Conservation (phyloP, 2,797 vertebrate genomes). For the Mus caroli region DNA sequence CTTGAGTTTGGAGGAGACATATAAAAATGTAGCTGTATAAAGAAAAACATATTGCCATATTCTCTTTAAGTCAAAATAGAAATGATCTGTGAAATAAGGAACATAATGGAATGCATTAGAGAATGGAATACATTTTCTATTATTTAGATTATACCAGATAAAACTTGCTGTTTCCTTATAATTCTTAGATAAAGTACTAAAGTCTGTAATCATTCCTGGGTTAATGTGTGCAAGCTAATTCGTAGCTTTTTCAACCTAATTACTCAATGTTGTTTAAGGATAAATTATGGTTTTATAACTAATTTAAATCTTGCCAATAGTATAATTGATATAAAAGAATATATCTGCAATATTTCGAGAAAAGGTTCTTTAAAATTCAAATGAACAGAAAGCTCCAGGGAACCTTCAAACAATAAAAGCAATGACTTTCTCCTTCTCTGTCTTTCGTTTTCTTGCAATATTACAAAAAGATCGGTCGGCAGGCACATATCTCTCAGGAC, state of each 20-base stretch:
- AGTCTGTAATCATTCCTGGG: slow-evolving; percentile 74
- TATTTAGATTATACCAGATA: slow-evolving; percentile 66
- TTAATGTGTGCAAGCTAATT: slow-evolving; percentile 83
- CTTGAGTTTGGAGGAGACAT: slow-evolving; percentile 44
- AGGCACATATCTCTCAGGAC: not conserved
- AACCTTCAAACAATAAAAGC: not conserved
- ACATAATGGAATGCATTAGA: slow-evolving; percentile 17
- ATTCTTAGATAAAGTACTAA: slow-evolving; percentile 80
- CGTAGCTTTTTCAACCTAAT: slow-evolving; percentile 82
- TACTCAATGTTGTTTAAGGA: slow-evolving; percentile 82
- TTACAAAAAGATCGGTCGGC: slow-evolving; percentile 42
- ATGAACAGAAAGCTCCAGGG: slow-evolving; percentile 5
- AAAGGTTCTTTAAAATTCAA: slow-evolving; percentile 68
- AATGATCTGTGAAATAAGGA: slow-evolving; percentile 41
- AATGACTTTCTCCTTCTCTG: not conserved
- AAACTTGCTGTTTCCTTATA: slow-evolving; percentile 67
- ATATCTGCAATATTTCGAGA: slow-evolving; percentile 71
- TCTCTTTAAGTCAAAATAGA: not conserved
- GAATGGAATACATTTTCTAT: slow-evolving; percentile 9
- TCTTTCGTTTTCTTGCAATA: slow-evolving; percentile 55
- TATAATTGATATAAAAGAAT: slow-evolving; percentile 63
- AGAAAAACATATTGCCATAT: slow-evolving; percentile 48
- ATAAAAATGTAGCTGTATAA: slow-evolving; percentile 4
- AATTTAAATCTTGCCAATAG: slow-evolving; percentile 82
- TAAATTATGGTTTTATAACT: slow-evolving; percentile 83